Evolutionary conservation across 2,113 vertebrate species (phyloP), one percentile per base, ranked within the genome.

Genomic region (Genyomyrus donnyi): DNA sequence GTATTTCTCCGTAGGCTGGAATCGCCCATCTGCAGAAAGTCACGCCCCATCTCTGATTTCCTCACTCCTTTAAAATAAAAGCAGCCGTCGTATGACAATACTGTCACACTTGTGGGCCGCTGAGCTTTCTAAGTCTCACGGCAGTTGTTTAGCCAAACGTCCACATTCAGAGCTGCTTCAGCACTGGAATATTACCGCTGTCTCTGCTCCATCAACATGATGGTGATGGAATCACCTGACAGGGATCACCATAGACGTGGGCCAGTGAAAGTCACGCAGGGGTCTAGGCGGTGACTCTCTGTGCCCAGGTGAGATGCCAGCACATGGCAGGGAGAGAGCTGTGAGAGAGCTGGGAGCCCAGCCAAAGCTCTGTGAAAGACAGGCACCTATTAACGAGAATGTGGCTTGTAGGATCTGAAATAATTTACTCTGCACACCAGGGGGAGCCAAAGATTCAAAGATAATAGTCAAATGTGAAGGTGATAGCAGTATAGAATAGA

Each of bases 391-490:
- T 62, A 24, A 62, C 2, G 24, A 9, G 50, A 52, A 52, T 52
- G 50, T 52, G 31, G 53, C 45, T 46, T 27, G 24, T n/a, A 24
- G 56, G 9, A 31, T 46, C 45, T 52, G 74, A n/a, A 39, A 39
- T 56, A 42, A 6, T 31, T 42, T 45, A 42, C 11, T 53, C 49
- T 31, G 19, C 9, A 52, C 88, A 89, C 74, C 7, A 89, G 88
- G 35, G 88, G 88, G 88, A 89, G 88, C 88, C 88, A 89, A 56
- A 83, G 2, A 53, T 48, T 39, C 15, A 83, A 35, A 17, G 85
- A 50, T 19, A 80, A 50, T 7, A 42, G 35, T 19, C 15, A 42
- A 77, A 42, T 10, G 5, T 19, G 74, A 80, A 6, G 13, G 27
- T 19, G 70, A 39, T 10, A 27, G 9, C n/a, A 66, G 62, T 11